Base-by-base conservation (phyloP, 1,140 invertebrate species). In the Nasonia longicornis region DNA sequence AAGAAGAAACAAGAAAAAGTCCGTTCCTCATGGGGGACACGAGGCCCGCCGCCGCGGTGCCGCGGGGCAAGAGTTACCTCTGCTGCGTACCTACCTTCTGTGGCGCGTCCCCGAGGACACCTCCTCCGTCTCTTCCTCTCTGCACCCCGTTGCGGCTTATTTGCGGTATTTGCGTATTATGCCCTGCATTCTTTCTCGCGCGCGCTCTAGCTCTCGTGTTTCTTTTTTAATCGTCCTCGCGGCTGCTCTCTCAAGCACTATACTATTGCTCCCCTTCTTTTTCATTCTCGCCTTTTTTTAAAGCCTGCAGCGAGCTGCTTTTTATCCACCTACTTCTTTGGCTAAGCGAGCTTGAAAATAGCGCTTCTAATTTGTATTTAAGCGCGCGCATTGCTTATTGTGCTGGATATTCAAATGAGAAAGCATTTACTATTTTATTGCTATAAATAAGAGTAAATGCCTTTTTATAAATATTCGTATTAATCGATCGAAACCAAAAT, bases 151-250 rank as follows among this genome's bases (percentile, higher is more conserved):
- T 12, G 71, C 42, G n/a, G 42, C 71, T 73, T 63, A 75, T 75
- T 75, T 75, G 48, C 48, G 26, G 22, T 58, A 75, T 75, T 58
- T 71, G 69, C 69, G 2, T 71, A 38, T 71, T 71, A 20, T 71
- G 31, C 35, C 3, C 8, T n/a, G 29, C 67, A 12, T 70, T 31
- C 31, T 70, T 3, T 70, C 7, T 38, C 4, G 3, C 31, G 31
- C 69, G 10, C 69, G 29, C 26, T 69, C 26, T 31, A 22, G n/a
- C 66, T 69, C 26, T 12, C 6, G 16, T 12, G n/a, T 35, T 38
- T 71, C 35, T 71, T 38, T 20, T 22, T 63, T 20, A 63, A 16
- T 16, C 20, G n/a, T 71, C 10, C 29, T 6, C 69, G 31, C 3
- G 3, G 31, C 31, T 6, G 31, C 31, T 35, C 31, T 35, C 4